A percentile compares a stretch with the other conserved stretches of the same genome.
Evolutionary conservation across 2,797 vertebrate genomes (phyloP).

Genomic region (Molossus alvarezi): DNA sequence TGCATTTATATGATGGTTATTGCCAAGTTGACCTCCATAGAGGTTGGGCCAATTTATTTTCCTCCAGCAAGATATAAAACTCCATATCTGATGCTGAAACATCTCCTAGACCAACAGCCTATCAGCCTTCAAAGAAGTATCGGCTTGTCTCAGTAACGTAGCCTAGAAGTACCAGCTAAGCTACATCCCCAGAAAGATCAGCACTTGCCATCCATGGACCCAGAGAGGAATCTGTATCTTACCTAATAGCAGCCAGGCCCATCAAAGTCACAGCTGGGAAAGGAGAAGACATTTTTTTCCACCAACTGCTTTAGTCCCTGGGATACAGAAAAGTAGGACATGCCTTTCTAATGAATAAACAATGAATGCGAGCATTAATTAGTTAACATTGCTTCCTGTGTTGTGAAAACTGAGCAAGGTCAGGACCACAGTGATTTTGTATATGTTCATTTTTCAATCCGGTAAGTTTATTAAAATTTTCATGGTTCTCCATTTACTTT

Average conservation of each 20-base stretch:
- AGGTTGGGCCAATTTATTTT: slow-evolving; percentile 4
- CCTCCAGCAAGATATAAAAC: neutral
- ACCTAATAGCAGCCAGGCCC: neutral
- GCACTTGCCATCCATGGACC: neutral
- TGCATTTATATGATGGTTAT: neutral
- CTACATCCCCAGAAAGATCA: neutral
- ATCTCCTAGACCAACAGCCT: neutral
- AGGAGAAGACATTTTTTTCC: neutral
- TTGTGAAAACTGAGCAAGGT: slow-evolving; percentile 8
- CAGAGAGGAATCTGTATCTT: neutral
- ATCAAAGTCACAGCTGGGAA: neutral
- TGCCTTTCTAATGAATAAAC: neutral
- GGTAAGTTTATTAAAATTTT: slow-evolving; percentile 39
- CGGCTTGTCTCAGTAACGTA: neutral
- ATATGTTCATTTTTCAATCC: slow-evolving; percentile 35
- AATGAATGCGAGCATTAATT: slow-evolving; percentile 44
- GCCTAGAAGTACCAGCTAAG: neutral
- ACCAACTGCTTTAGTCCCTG: neutral
- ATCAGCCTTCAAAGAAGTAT: neutral
- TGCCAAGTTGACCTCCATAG: slow-evolving; percentile 29
- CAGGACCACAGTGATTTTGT: slow-evolving; percentile 28
- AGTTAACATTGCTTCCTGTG: neutral
- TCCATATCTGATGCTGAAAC: neutral
- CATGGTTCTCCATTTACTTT: slow-evolving; percentile 28
- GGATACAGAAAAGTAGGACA: neutral